Conservation (phyloP, 2,797 vertebrate species). For the Brachymystax lenok region DNA sequence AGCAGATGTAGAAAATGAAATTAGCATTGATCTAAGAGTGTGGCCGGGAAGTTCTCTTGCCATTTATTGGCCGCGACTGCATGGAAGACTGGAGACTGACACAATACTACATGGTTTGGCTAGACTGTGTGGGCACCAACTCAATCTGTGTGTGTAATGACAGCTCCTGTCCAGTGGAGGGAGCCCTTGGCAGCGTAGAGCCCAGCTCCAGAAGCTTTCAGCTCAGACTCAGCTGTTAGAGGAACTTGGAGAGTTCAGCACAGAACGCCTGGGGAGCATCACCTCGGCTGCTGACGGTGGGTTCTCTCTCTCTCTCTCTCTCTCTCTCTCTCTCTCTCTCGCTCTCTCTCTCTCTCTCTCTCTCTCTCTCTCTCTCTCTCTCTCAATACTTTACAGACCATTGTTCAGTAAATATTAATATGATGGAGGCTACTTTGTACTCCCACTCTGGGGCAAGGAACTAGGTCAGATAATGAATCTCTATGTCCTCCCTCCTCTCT, state of each 20-base stretch:
- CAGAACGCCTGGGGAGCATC: constrained; percentile 81
- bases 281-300: constrained; percentile 85
- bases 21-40: neutral
- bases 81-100: neutral
- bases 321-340: too few relatives aligned
- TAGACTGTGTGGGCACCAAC: neutral
- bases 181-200: constrained; percentile 77
- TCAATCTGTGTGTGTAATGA: constrained; percentile 44
- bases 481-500: constrained; percentile 1
- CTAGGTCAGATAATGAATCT: neutral
- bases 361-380: neutral
- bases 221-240: constrained; percentile 86
- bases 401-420: neutral
- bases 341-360: neutral
- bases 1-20: too few relatives aligned
- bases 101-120: neutral
- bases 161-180: constrained; percentile 85
- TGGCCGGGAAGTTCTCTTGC: neutral
- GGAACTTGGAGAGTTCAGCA: constrained; percentile 86
- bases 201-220: constrained; percentile 86
- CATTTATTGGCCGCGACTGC: neutral
- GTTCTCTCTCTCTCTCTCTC: constrained; percentile 30
- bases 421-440: neutral
- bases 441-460: too few relatives aligned
- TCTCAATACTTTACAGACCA: neutral